Evolutionary conservation across 1,140 invertebrate species (phyloP), one percentile per base, ranked within the genome.

Genomic region (Antheraea mylitta): DNA sequence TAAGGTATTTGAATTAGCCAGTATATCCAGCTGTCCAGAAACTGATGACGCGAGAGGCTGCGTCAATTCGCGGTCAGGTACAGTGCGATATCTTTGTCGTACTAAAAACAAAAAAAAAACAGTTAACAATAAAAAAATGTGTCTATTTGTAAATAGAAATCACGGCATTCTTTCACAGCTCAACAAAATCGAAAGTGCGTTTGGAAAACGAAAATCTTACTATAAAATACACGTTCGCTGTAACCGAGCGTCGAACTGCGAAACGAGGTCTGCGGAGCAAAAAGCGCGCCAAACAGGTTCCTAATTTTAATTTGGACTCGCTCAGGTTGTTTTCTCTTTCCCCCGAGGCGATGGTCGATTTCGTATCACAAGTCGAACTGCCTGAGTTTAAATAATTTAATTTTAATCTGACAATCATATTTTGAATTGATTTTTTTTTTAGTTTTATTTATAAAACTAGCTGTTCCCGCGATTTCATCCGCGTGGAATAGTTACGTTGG

Each of bases 251-350:
- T 18, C 61, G 61, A n/a, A 36, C 64, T 42, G 18, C 62, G 58
- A 38, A 71, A 71, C 64, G 66, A 62, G 70, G 70, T 71, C 70
- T 38, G 8, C 16, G 64, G 38, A 65, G 70, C 67, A 67, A 71
- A 71, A 71, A 71, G 66, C 66, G 66, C 70, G 70, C 70, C 66
- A 71, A 71, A 71, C 70, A 68, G 70, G 70, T 71, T 71, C 66
- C 68, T 38, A 68, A 67, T 68, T 68, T 60, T 65, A 71, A 71
- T 68, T 71, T 58, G 66, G 70, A 62, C 66, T 66, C 69, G 69
- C 60, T 53, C 70, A 71, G 70, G 70, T 71, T 64, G 68, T 69
- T 69, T 71, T 71, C 66, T 71, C 66, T 71, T 64, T 48, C 61
- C 69, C 61, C 69, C 45, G 9, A 65, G 37, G 61, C 22, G 22